These are phyloP conservation scores for Phataginus tetradactyla DNA, from an alignment of 2,797 vertebrate genomes.

Conservation along the genomic window DNA sequence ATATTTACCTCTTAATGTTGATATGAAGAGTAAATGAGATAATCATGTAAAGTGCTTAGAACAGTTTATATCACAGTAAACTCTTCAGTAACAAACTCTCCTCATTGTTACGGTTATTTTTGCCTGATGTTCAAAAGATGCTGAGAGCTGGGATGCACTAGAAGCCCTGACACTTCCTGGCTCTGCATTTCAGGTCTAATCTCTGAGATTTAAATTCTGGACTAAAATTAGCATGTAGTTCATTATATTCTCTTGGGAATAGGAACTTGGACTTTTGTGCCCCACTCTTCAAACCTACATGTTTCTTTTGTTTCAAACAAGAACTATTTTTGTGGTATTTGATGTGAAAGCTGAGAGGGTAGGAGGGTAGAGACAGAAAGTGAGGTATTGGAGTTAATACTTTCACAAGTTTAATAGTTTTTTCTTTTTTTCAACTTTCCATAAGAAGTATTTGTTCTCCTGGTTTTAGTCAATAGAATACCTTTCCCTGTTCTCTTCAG, in stretches of 20 bases:
- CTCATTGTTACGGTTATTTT: not conserved
- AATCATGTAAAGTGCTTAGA: not conserved
- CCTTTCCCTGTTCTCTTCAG: not conserved
- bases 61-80: not conserved
- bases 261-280: not conserved
- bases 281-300: not conserved
- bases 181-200: not conserved
- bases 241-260: not conserved
- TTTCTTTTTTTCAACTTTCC: not conserved
- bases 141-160: not conserved
- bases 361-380: not conserved
- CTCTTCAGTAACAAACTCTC: not conserved
- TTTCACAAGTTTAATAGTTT: not conserved
- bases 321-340: not conserved
- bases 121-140: not conserved
- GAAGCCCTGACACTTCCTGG: not conserved
- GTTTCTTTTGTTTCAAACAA: not conserved
- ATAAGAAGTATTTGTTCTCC: not conserved
- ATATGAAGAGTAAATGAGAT: not conserved
- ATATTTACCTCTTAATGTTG: not conserved
- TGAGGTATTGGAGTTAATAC: not conserved
- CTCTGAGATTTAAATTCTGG: not conserved
- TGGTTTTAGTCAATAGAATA: not conserved
- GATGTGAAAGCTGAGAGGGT: not conserved
- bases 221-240: not conserved